Evolutionary conservation across 2,113 vertebrate genomes (phyloP).

Genomic region (Columbina picui): DNA sequence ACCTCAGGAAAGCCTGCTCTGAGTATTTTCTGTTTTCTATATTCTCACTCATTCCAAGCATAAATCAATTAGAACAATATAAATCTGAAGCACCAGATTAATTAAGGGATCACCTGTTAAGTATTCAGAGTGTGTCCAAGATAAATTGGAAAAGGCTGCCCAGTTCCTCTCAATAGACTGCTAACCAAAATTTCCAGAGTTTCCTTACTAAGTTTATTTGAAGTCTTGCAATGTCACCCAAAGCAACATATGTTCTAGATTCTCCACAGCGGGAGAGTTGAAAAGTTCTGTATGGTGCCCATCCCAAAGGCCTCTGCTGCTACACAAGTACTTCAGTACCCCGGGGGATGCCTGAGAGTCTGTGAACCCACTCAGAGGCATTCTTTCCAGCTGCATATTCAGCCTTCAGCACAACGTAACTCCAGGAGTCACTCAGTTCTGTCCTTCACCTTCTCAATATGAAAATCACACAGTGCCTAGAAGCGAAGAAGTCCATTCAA

Average conservation of each 20-base stretch:
- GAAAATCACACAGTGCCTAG: not conserved
- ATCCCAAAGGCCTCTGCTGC: not conserved
- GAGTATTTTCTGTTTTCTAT: not conserved
- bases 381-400: not conserved
- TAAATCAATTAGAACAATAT: not conserved
- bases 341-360: not conserved
- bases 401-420: not conserved
- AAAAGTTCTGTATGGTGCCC: not conserved
- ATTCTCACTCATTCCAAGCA: not conserved
- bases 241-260: not conserved
- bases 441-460: not conserved
- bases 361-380: not conserved
- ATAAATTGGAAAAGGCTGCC: not conserved
- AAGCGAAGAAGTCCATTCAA: not conserved
- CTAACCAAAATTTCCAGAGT: not conserved
- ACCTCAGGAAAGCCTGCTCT: not conserved
- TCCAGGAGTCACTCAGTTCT: not conserved
- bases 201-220: not conserved
- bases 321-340: not conserved
- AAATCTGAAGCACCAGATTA: not conserved
- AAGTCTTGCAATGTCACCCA: not conserved
- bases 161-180: not conserved
- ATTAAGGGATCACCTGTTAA: not conserved
- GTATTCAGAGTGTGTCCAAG: not conserved
- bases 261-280: fast-evolving